A percentile compares a stretch with the other conserved stretches of the same genome.
phyloP scores from a whole-genome alignment of 2,113 vertebrate species.

The Heliornis fulica region DNA sequence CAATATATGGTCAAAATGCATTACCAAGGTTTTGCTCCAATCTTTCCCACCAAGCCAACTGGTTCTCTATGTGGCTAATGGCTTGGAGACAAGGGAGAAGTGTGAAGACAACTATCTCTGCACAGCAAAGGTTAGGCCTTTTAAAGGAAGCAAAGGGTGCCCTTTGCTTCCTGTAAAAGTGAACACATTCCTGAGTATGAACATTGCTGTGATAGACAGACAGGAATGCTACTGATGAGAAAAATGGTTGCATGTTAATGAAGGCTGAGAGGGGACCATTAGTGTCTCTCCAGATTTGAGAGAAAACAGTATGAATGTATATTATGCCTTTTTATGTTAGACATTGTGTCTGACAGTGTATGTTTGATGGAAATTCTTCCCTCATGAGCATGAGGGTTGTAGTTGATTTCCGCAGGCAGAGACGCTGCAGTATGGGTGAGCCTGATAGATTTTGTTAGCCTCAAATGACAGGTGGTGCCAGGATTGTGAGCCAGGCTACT shows the following conservation, averaged over 20 bases:
- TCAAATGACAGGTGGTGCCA: background rate
- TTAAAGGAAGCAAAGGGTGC: too few relatives aligned
- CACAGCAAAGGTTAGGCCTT: background rate
- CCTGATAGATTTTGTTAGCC: background rate
- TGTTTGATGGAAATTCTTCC: background rate
- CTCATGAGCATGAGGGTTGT: rapidly evolving
- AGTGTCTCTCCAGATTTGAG: background rate
- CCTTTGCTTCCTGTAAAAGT: background rate
- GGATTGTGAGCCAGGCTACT: background rate
- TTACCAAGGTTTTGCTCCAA: background rate
- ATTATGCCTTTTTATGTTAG: background rate
- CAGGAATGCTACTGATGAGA: background rate
- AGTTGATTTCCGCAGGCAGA: background rate
- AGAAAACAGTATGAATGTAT: background rate
- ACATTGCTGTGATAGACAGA: background rate
- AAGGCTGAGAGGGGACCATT: background rate
- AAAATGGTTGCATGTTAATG: background rate
- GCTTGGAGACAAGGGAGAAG: background rate
- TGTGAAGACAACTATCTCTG: background rate
- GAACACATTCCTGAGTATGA: background rate
- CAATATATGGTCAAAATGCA: background rate
- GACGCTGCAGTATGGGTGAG: background rate
- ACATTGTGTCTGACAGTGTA: background rate
- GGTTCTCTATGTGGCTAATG: background rate
- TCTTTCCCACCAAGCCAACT: background rate